These are phyloP conservation scores for Dendrophyllia cribrosa DNA, from an alignment of 64 coral and sea anemone species.

Conservation along the genomic window DNA sequence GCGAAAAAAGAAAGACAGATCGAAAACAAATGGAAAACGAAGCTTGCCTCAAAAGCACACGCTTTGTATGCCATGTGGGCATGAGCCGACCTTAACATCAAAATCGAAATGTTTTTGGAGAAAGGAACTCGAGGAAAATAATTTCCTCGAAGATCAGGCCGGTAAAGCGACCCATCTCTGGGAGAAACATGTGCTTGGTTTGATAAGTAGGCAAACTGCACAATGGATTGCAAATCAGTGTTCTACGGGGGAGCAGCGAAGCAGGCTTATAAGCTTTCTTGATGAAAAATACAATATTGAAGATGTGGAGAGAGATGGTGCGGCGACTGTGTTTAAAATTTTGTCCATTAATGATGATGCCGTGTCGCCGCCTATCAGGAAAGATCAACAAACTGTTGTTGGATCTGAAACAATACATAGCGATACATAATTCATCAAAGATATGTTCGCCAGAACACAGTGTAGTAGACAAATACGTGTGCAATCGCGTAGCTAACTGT, in stretches of 20 bases:
- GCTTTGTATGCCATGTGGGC: slow-evolving; percentile 10
- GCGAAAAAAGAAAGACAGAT: not conserved
- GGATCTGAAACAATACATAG: not conserved
- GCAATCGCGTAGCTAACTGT: too few species aligned
- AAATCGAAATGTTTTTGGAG: not conserved
- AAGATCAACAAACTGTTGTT: not conserved
- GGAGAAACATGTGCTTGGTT: slow-evolving; percentile 78
- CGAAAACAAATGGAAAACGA: not conserved
- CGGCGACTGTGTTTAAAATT: slow-evolving; percentile 70
- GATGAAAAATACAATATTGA: slow-evolving; percentile 65
- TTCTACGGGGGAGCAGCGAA: slow-evolving; percentile 53
- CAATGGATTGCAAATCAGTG: slow-evolving; percentile 93
- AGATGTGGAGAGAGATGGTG: slow-evolving; percentile 20
- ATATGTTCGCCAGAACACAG: not conserved
- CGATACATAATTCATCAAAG: not conserved
- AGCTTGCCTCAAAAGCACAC: slow-evolving; percentile 9
- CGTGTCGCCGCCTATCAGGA: slow-evolving; percentile 43
- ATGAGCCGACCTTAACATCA: not conserved
- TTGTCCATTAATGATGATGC: slow-evolving; percentile 77
- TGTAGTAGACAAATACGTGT: not conserved
- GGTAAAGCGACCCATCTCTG: slow-evolving; percentile 54
- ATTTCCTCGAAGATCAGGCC: not conserved
- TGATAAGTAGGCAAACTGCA: slow-evolving; percentile 82
- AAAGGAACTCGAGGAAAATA: not conserved
- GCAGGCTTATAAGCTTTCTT: slow-evolving; percentile 55